Evolutionary conservation across 2,113 vertebrate genomes (phyloP), one percentile per base, ranked within the genome.

Genomic region (Astur gentilis): DNA sequence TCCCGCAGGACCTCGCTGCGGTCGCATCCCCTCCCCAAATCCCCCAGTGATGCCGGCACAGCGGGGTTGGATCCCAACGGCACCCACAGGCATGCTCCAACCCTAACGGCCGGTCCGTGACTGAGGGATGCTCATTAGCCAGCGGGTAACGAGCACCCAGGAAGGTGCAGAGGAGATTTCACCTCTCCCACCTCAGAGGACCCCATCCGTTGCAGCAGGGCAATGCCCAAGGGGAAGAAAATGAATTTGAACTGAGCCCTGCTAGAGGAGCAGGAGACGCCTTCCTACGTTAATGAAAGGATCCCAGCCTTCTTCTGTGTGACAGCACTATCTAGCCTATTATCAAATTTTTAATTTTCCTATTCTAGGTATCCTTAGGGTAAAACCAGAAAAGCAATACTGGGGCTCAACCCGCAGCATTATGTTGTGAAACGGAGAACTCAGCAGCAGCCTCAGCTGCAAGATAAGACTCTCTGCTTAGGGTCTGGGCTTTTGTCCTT

Each of bases 101-200:
- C 12, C 55, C 25, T 65, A 42, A 26, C 1, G 2, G 60, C 22
- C 0, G 0, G 10, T 9, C 55, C 2, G 0, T 1, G 4, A 16
- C 47, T 2, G 0, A 49, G 31, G 18, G 62, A 19, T 25, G 47
- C 70, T 76, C 55, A 0, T 85, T 44, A 91, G 72, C 64, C 2
- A 0, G 31, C 1, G 29, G 3, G 9, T 47, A 70, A 83, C 1
- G 20, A 90, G 65, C 32, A 44, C 4, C 50, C 1, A 1, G 27
- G 29, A 26, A 83, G 93, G 11, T 17, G 32, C 38, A 45, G 66
- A 57, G 44, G 38, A 69, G 19, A 42, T 65, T 36, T 23, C 71
- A 10, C 61, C 45, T 15, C 58, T 89, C 77, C 75, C 36, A 6
- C 47, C 18, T 4, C 25, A 34, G 54, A 32, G 67, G 11, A 18